Evolutionary conservation across 2,888 invertebrate species (phyloP), one percentile per base, ranked within the genome.

Genomic region (Drosophila yooni): DNA sequence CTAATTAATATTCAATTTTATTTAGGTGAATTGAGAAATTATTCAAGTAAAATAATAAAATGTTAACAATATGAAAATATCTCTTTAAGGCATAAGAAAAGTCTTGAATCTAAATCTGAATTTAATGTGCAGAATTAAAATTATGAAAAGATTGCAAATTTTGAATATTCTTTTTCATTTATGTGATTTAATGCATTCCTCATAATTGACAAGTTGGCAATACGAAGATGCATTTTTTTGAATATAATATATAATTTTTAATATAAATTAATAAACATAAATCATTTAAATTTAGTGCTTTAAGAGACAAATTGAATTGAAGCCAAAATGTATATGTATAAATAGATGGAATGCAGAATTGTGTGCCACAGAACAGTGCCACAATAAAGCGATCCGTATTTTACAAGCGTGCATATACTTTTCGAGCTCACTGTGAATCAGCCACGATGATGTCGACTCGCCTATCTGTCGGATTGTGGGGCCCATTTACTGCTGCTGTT

Each of bases 401-500:
- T 61, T 66, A 13, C 15, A 8, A 11, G 25, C 27, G 2, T 7
- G 0, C 29, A 51, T 38, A 29, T 4, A 2, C 4, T 6, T 18
- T 25, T 1, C 21, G 3, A 2, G n/a, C 63, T 77, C 83, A 83
- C 68, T 61, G 83, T 80, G 59, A 18, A n/a, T 27, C 25, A 38
- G 68, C 68, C 67, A 48, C 33, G 66, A 72, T 81, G 71, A 54
- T 54, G 58, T n/a, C 11, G 34, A 15, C 18, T 78, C 76, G 71
- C 76, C 57, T 61, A 76, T 69, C 81, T 34, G 53, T 43, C 52
- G 76, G 58, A 68, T 81, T 79, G 54, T 72, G 76, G 76, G 70
- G 34, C 67, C 62, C 67, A 71, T 74, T 79, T 78, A 77, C 67
- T 65, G 79, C 74, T 77, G 81, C 79, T 76, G 81, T 80, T 81